These are phyloP conservation scores for Augochlorella aurata DNA, from an alignment of 2,888 invertebrate species.

Conservation along the genomic window DNA sequence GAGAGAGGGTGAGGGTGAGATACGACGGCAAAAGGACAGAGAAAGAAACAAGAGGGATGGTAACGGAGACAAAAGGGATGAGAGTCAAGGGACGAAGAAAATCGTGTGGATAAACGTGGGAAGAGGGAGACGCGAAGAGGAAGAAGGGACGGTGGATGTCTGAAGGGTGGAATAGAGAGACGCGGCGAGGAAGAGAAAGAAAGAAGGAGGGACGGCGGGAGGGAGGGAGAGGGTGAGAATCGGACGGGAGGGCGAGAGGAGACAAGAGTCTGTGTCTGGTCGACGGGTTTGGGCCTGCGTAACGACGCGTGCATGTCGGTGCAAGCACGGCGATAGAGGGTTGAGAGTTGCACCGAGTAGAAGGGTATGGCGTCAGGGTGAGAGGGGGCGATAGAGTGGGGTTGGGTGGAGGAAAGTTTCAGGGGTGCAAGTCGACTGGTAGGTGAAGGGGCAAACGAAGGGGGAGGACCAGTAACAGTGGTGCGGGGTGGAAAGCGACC, in stretches of 20 bases:
- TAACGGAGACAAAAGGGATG: conserved; percentile 13
- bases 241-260: conserved; percentile 27
- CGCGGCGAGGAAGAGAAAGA: neutral
- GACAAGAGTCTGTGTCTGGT: conserved; percentile 62
- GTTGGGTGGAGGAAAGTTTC: conserved; percentile 57
- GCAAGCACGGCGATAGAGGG: conserved; percentile 68
- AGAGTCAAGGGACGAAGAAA: conserved; percentile 38
- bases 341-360: conserved; percentile 65
- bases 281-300: conserved; percentile 77
- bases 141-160: conserved; percentile 26
- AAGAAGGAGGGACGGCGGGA: neutral
- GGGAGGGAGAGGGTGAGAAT: neutral
- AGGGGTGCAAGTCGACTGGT: conserved; percentile 67
- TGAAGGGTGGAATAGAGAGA: conserved; percentile 22
- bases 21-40: too few relatives aligned
- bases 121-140: neutral
- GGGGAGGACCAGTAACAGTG: conserved; percentile 77
- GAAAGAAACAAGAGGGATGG: conserved; percentile 6
- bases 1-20: neutral
- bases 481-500: conserved; percentile 76
- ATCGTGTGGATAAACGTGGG: conserved; percentile 31
- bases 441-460: conserved; percentile 65
- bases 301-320: conserved; percentile 78
- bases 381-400: conserved; percentile 33
- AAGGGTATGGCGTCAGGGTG: conserved; percentile 47